phyloP scores from a whole-genome alignment of 2,888 invertebrate genomes.

The Epirrita christyi region DNA sequence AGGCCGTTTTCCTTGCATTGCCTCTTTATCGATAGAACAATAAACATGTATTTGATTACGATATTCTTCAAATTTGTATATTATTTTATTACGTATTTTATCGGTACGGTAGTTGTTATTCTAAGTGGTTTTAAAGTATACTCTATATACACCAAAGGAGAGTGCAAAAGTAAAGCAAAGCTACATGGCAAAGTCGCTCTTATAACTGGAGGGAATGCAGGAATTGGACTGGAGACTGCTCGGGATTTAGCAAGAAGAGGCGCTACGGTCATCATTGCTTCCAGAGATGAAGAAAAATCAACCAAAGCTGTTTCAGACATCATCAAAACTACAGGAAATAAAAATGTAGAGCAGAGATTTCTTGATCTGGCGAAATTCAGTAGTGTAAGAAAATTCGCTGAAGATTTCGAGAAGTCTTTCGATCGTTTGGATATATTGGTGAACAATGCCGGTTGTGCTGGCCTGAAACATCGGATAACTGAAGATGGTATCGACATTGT shows the following conservation, averaged over 20 bases:
- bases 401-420: constrained; percentile 79
- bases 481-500: constrained; percentile 86
- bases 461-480: constrained; percentile 62
- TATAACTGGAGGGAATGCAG: constrained; percentile 92
- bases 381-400: constrained; percentile 85
- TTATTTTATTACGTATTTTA: constrained; percentile 5
- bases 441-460: constrained; percentile 86
- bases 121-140: constrained; percentile 39
- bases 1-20: constrained; percentile 2
- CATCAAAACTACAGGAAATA: constrained; percentile 88
- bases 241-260: constrained; percentile 88
- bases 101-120: background rate
- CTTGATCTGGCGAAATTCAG: constrained; percentile 80
- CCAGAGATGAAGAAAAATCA: constrained; percentile 89
- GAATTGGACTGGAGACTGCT: constrained; percentile 92
- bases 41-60: constrained; percentile 19
- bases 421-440: constrained; percentile 85
- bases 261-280: constrained; percentile 90
- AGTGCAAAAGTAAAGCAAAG: constrained; percentile 58
- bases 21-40: background rate
- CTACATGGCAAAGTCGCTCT: constrained; percentile 86
- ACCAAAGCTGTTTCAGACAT: constrained; percentile 88
- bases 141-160: constrained; percentile 48
- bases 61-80: background rate
- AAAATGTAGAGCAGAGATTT: constrained; percentile 85